phyloP scores from a whole-genome alignment of 1,140 invertebrate genomes.

The Drosophila parvula region DNA sequence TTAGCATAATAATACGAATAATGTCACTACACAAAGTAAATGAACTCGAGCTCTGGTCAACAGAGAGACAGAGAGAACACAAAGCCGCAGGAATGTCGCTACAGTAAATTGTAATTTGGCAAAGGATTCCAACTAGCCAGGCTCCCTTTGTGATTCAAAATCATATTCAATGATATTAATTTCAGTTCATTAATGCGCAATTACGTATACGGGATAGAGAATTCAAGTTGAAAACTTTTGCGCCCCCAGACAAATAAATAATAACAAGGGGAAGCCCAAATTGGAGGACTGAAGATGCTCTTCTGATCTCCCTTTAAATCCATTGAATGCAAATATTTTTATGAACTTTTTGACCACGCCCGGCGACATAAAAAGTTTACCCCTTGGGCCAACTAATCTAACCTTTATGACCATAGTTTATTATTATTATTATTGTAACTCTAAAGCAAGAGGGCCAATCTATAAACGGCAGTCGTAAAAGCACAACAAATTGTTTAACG shows the following conservation, averaged over 20 bases:
- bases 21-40: conserved; percentile 40
- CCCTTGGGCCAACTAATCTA: conserved; percentile 45
- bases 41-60: conserved; percentile 45
- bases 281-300: background rate
- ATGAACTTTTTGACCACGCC: conserved; percentile 27
- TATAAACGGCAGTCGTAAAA: conserved; percentile 49
- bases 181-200: conserved; percentile 61
- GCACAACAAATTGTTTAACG: conserved; percentile 57
- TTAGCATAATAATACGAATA: conserved; percentile 64
- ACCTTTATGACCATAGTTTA: conserved; percentile 50
- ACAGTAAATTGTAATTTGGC: conserved; percentile 49
- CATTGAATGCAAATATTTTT: conserved; percentile 26
- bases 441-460: conserved; percentile 41
- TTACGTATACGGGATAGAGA: conserved; percentile 40
- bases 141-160: conserved; percentile 50
- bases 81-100: conserved; percentile 26
- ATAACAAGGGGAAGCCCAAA: background rate
- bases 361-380: conserved; percentile 24
- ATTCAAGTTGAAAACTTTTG: conserved; percentile 48
- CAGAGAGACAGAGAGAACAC: background rate
- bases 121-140: conserved; percentile 16
- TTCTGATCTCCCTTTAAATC: conserved; percentile 3
- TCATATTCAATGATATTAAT: conserved; percentile 52
- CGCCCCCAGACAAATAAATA: conserved; percentile 46
- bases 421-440: conserved; percentile 27